A percentile compares a stretch with the other conserved stretches of the same genome.
These are phyloP conservation scores for Rostratula benghalensis DNA, from an alignment of 2,113 vertebrate species.

Conservation along the genomic window DNA sequence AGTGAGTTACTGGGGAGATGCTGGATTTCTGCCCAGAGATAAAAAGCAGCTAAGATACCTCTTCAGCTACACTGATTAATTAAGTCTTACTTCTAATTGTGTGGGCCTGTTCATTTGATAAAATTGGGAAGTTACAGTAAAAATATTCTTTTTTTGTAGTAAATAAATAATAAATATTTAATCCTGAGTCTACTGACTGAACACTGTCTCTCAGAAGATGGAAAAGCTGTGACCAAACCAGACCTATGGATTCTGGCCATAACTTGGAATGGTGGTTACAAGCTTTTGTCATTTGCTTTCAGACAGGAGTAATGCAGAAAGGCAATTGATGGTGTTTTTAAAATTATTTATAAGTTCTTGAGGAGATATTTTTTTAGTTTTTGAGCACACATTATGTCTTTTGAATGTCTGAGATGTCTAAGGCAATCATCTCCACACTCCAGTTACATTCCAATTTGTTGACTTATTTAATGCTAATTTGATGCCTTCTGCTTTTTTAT, in stretches of 20 bases:
- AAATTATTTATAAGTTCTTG: neutral
- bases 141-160: neutral
- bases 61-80: conserved; percentile 23
- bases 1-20: neutral
- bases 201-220: neutral
- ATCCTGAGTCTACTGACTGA: neutral
- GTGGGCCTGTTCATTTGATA: neutral
- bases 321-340: neutral
- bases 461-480: neutral
- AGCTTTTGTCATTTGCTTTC: neutral
- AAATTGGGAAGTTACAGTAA: neutral
- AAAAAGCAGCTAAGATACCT: conserved; percentile 26
- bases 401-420: neutral
- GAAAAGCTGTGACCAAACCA: neutral
- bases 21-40: conserved; percentile 54
- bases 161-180: conserved; percentile 4
- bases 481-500: neutral
- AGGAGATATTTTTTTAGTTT: neutral
- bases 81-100: neutral
- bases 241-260: neutral
- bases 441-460: neutral
- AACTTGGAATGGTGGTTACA: neutral
- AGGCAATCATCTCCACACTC: neutral
- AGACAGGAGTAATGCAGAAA: neutral
- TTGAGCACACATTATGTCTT: neutral